phyloP scores from a whole-genome alignment of 2,113 vertebrate species.

The Dasypus novemcinctus region DNA sequence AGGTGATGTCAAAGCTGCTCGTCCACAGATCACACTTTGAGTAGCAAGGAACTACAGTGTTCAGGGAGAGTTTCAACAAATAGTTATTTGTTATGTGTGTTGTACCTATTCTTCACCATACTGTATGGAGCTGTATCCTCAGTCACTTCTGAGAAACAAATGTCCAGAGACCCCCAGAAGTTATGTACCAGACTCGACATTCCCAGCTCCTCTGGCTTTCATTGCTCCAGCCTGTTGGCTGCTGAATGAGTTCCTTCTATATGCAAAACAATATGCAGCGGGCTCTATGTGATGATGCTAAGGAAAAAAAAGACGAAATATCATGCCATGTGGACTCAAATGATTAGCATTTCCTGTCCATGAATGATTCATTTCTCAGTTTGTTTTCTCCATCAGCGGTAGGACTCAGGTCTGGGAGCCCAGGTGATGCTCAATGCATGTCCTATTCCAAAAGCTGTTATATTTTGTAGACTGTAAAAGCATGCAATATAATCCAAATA shows the following conservation, averaged over 20 bases:
- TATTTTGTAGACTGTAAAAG: background rate
- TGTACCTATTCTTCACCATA: background rate
- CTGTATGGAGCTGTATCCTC: background rate
- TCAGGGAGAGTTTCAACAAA: background rate
- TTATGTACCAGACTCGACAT: background rate
- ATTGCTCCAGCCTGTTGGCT: background rate
- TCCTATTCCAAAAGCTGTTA: background rate
- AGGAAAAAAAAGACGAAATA: background rate
- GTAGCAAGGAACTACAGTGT: background rate
- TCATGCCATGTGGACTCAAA: background rate
- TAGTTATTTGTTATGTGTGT: too few species aligned
- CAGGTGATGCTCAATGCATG: rapidly evolving
- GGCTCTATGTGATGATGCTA: background rate
- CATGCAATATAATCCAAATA: background rate
- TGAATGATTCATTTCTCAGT: background rate
- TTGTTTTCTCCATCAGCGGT: background rate
- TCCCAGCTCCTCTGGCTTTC: background rate
- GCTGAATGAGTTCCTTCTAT: rapidly evolving
- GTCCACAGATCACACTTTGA: background rate
- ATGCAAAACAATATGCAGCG: background rate
- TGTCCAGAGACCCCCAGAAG: background rate
- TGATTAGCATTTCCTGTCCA: background rate
- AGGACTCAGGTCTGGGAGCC: background rate
- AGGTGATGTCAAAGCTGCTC: too few species aligned
- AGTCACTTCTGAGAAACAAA: background rate